phyloP scores from a whole-genome alignment of 2,888 invertebrate genomes.

The Eristalis tenax region DNA sequence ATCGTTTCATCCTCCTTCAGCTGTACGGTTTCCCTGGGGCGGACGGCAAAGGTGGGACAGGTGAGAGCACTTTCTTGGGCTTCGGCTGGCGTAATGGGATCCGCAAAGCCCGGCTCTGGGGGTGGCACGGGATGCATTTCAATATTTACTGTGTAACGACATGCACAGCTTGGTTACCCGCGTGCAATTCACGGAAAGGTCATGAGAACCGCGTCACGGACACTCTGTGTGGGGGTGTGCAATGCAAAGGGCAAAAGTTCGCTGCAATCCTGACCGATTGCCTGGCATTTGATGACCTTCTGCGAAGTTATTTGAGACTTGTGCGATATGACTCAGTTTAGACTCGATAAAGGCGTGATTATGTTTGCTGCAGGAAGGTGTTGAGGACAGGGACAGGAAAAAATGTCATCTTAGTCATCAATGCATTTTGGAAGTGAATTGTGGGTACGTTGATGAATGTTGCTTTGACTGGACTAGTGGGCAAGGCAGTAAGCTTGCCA shows the following conservation, averaged over 20 bases:
- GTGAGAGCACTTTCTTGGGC: conserved; percentile 17
- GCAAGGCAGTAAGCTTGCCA: too few species aligned
- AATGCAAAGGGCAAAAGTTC: not conserved
- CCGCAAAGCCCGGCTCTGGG: not conserved
- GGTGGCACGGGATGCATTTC: conserved; percentile 15
- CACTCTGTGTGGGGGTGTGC: not conserved
- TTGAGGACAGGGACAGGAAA: not conserved
- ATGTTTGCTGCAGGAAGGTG: too few species aligned
- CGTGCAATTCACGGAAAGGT: not conserved
- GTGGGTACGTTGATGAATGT: too few species aligned
- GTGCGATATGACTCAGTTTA: not conserved
- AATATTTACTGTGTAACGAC: not conserved
- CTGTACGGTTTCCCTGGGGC: conserved; percentile 19
- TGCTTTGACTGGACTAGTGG: too few species aligned
- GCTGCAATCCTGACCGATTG: not conserved
- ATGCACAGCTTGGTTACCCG: not conserved
- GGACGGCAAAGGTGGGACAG: conserved; percentile 26
- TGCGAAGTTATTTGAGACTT: not conserved
- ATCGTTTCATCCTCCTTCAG: conserved; percentile 4
- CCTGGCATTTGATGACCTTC: not conserved
- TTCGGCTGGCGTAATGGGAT: conserved; percentile 7
- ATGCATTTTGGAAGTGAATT: too few species aligned
- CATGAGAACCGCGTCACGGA: not conserved
- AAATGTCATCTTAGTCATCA: too few species aligned
- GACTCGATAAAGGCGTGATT: not conserved